Conservation (phyloP, 2,888 invertebrate species). For the Cataglyphis rosenhaueri region DNA sequence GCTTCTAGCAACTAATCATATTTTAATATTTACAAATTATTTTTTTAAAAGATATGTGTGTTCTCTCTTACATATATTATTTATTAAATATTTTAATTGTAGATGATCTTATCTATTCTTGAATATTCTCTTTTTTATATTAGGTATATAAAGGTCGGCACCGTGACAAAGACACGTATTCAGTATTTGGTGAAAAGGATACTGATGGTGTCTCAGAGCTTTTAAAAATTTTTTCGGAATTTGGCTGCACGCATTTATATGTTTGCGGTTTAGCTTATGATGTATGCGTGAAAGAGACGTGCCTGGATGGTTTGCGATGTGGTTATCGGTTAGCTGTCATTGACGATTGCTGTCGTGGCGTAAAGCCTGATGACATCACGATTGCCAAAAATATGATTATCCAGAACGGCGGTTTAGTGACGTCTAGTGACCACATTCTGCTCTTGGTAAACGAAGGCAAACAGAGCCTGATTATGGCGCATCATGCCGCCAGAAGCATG, state of each 20-base stretch:
- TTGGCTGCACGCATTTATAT: constrained; percentile 94
- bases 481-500: constrained; percentile 89
- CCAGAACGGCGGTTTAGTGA: constrained; percentile 91
- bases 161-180: constrained; percentile 97
- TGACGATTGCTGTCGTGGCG: constrained; percentile 96
- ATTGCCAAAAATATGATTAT: constrained; percentile 90
- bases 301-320: constrained; percentile 93
- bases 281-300: constrained; percentile 96
- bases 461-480: constrained; percentile 93
- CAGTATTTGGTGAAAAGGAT: constrained; percentile 98
- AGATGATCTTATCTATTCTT: not conserved
- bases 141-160: constrained; percentile 94
- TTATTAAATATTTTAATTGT: not conserved
- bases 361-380: constrained; percentile 92
- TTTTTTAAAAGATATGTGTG: not conserved
- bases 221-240: constrained; percentile 90
- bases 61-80: not conserved
- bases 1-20: not conserved
- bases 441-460: constrained; percentile 94
- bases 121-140: not conserved
- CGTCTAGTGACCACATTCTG: constrained; percentile 90
- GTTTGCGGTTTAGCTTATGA: constrained; percentile 98
- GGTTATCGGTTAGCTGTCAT: constrained; percentile 95
- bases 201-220: constrained; percentile 92
- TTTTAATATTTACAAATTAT: not conserved